Base-by-base conservation (phyloP, 1,140 invertebrate genomes). In the Diplogasteroides magnus region DNA sequence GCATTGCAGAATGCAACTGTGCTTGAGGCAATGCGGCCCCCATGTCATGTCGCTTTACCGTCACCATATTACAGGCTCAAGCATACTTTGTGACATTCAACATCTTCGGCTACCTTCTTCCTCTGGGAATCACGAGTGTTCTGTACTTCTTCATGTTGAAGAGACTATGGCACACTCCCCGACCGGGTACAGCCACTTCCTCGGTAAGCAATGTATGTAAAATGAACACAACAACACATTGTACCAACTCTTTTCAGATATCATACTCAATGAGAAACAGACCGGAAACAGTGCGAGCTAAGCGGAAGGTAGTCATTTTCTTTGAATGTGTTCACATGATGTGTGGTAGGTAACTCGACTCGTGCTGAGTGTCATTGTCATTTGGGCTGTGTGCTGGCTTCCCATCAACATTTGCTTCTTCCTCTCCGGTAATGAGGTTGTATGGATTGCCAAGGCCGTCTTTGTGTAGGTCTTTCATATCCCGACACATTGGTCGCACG, bases 321-420 rank as follows among this genome's bases (percentile, higher is more conserved):
- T 19, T 32, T 55, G 19, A 29, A 56, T 28, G 1, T 63, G 32
- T 63, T 27, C 61, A 63, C 67, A 61, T 90, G 89, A 68, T 86
- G 85, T 3, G 83, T 78, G 48, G 83, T 88, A 93, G 70, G 94
- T 95, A 0, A 97, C 93, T 0, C 86, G 91, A 71, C 91, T 97
- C 89, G 92, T 97, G 6, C 88, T 95, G 48, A 90, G 94, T 26
- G 93, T 97, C 19, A 92, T 97, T 0, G 89, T 92, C 26, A 93
- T 94, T 31, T 97, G 97, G 83, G 93, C 93, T 13, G 86, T 94
- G 37, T 96, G 93, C 84, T 97, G 94, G 94, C 89, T 91, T 76
- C 94, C 94, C 1, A 91, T 97, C 78, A 93, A 95, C 86, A 81
- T 88, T 13, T 83, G 87, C 79, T 83, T 86, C 66, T 81, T 85